Evolutionary conservation across 2,888 invertebrate species (phyloP), one percentile per base, ranked within the genome.

Genomic region (Ariolimax columbianus): DNA sequence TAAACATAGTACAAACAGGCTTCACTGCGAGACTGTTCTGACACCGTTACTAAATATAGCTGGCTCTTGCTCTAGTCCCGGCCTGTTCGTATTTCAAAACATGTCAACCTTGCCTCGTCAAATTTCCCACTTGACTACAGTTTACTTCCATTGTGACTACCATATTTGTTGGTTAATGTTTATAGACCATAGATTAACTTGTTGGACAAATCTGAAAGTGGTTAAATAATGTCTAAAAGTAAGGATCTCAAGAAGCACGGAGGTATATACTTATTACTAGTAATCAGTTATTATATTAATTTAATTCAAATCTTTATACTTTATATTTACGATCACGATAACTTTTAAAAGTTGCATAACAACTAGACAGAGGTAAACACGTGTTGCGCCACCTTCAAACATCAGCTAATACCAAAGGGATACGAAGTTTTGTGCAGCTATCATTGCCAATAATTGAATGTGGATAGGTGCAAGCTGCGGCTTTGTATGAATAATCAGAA

Each of bases 171-270:
- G 75, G 82, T 75, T 59, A 40, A 75, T 82, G 82, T 73, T 55
- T 38, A 73, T 73, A 82, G 38, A 73, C n/a, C 30, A 59, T 38
- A 72, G 51, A 38, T 55, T 55, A 55, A 47, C 55, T 59, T 82
- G 59, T 82, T 82, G 82, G 82, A 75, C 59, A 30, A 17, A 82
- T 75, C 63, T 59, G 55, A 75, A 82, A 75, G 55, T 70, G 38
- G 82, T 82, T 19, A 82, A 73, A 82, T 82, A 75, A 82, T 82
- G 82, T 75, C 82, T 7, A 82, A 82, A 51, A 82, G 47, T 68
- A 68, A 75, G 38, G 40, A 73, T 59, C n/a, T 7, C n/a, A 82
- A 63, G 75, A 73, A 59, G 59, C 73, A 70, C 30, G 82, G 75
- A 75, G 55, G 55, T 55, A 55, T 55, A 23, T 55, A 19, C 9